Conservation (phyloP, 2,888 invertebrate species). For the Andrena bucephala region DNA sequence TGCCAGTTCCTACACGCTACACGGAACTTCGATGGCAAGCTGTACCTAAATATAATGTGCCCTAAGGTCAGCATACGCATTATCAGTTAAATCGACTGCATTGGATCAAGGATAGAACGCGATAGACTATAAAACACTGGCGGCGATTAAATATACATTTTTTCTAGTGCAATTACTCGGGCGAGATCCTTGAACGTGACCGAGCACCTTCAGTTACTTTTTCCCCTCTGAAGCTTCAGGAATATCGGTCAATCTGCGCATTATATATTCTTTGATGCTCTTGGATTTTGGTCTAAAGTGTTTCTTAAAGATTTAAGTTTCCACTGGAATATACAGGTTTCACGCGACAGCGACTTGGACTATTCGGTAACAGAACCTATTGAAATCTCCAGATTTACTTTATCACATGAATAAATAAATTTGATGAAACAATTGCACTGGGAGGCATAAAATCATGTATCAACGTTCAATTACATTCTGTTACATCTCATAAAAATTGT, state of each 20-base stretch:
- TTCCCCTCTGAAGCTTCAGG: not conserved
- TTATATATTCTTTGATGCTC: constrained; percentile 27
- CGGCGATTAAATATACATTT: constrained; percentile 35
- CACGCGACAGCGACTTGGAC: no score
- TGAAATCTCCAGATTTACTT: no score
- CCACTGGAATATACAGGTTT: no score
- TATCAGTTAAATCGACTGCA: constrained; percentile 52
- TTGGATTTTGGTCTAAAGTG: not conserved
- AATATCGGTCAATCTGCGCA: constrained; percentile 32
- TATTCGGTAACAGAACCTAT: no score
- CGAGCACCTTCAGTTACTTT: constrained; percentile 22
- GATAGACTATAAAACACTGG: constrained; percentile 54
- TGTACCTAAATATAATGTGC: constrained; percentile 48
- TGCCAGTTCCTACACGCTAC: constrained; percentile 5
- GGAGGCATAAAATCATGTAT: no score
- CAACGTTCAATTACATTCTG: no score
- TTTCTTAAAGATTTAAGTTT: not conserved
- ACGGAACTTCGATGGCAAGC: constrained; percentile 31
- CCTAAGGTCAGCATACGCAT: constrained; percentile 36
- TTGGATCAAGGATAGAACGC: constrained; percentile 40
- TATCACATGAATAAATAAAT: no score
- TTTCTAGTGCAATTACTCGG: constrained; percentile 44
- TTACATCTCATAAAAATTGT: no score
- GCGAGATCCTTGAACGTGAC: constrained; percentile 52
- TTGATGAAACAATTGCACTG: no score